Conservation (phyloP, 2,888 invertebrate genomes). For the Mesochorus sp. region DNA sequence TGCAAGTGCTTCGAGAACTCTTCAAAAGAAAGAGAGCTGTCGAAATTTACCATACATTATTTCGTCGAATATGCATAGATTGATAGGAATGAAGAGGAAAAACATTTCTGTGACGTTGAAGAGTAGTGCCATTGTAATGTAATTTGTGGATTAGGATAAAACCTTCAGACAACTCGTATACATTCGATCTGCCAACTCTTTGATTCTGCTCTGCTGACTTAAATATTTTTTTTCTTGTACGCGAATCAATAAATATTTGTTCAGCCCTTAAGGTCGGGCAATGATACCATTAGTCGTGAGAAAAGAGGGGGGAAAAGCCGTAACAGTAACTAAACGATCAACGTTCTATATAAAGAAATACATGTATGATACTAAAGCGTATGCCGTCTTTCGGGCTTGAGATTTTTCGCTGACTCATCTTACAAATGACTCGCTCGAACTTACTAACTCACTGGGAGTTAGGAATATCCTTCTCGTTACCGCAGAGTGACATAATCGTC, state of each 20-base stretch:
- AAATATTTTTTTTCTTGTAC: conserved; percentile 49
- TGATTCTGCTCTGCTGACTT: conserved; percentile 21
- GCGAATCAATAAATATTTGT: conserved; percentile 79
- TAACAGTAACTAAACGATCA: conserved; percentile 25
- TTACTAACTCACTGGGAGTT: conserved; percentile 50
- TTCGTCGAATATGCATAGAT: not conserved
- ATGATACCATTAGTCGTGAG: conserved; percentile 76
- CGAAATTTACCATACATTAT: conserved; percentile 12
- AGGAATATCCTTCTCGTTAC: conserved; percentile 78
- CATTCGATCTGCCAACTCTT: conserved; percentile 52
- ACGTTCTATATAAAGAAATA: conserved; percentile 12
- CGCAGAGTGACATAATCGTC: conserved; percentile 80
- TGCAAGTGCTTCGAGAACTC: conserved; percentile 44
- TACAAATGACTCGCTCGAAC: conserved; percentile 77
- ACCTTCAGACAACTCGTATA: conserved; percentile 19
- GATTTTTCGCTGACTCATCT: conserved; percentile 80
- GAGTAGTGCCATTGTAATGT: not conserved
- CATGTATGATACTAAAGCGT: conserved; percentile 55
- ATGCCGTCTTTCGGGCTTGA: conserved; percentile 63
- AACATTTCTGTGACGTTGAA: too few species aligned
- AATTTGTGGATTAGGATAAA: not conserved
- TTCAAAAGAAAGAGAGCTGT: conserved; percentile 15
- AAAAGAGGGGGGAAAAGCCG: conserved; percentile 37
- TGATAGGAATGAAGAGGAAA: too few species aligned
- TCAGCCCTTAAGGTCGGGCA: conserved; percentile 67